Conservation (phyloP, 1,140 invertebrate species). For the Macrotrachela quadricornifera region DNA sequence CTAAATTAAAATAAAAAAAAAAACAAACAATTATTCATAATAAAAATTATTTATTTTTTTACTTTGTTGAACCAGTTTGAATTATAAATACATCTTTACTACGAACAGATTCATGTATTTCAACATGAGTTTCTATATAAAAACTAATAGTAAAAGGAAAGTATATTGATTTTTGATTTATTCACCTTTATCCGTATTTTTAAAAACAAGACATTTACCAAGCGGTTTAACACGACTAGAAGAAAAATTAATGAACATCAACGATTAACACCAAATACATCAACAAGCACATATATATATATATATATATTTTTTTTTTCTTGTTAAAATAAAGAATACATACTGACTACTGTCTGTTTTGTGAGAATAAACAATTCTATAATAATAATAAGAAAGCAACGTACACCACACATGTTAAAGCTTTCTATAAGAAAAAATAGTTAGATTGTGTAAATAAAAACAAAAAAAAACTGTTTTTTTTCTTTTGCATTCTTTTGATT, state of each 20-base stretch:
- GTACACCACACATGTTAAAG: too few species aligned
- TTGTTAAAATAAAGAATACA: neutral
- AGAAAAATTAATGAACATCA: constrained; percentile 15
- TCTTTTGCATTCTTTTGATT: too few species aligned
- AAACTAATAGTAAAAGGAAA: neutral
- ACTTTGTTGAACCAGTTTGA: constrained; percentile 89
- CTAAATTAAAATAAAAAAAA: constrained; percentile 41
- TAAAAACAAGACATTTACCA: constrained; percentile 72
- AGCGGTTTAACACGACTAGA: constrained; percentile 60
- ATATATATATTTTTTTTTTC: too few species aligned
- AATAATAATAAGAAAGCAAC: too few species aligned
- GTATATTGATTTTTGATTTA: neutral
- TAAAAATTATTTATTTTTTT: constrained; percentile 10
- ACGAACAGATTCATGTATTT: constrained; percentile 78
- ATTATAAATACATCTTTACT: constrained; percentile 88
- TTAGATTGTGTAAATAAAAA: neutral
- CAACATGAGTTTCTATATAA: constrained; percentile 59
- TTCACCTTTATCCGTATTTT: constrained; percentile 56
- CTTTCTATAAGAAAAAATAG: constrained; percentile 9
- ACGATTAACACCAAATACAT: too few species aligned
- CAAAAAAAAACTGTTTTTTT: constrained; percentile 4
- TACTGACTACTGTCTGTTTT: too few species aligned
- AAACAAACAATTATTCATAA: constrained; percentile 14
- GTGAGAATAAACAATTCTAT: too few species aligned
- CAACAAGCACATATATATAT: too few species aligned